A percentile compares a stretch with the other conserved stretches of the same genome.
Evolutionary conservation across 2,797 vertebrate genomes (phyloP).

Genomic region (Phoeniculus purpureus): DNA sequence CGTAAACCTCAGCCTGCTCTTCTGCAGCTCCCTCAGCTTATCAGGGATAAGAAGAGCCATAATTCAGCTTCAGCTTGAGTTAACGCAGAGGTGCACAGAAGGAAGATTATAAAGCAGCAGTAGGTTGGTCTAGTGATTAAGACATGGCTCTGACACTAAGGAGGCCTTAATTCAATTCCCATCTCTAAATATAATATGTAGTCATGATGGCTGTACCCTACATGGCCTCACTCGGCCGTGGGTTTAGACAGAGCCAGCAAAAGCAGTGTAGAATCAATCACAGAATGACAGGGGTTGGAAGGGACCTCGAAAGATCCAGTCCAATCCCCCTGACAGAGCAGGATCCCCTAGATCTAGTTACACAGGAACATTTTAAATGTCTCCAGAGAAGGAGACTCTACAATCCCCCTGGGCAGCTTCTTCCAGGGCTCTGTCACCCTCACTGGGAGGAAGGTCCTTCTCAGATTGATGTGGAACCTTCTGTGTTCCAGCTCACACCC

Average conservation of each 20-base stretch:
- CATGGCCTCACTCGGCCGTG: not conserved
- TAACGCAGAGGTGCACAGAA: not conserved
- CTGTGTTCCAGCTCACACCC: too few relatives aligned
- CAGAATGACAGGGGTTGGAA: too few relatives aligned
- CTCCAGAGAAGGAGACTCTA: too few relatives aligned
- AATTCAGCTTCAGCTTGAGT: constrained; percentile 8
- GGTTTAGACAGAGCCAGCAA: not conserved
- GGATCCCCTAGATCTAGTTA: too few relatives aligned
- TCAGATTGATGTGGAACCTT: too few relatives aligned
- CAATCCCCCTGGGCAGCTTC: too few relatives aligned
- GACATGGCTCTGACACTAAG: not conserved
- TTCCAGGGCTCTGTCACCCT: too few relatives aligned
- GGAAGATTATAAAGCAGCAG: not conserved
- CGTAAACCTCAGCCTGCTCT: not conserved
- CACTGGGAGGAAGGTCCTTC: too few relatives aligned
- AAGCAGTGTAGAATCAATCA: not conserved
- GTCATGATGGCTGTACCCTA: rapidly evolving
- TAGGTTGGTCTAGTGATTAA: not conserved
- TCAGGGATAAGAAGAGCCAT: not conserved
- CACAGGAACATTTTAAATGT: too few relatives aligned
- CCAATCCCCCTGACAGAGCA: too few relatives aligned
- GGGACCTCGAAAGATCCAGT: too few relatives aligned
- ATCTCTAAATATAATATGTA: not conserved
- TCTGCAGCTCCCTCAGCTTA: not conserved
- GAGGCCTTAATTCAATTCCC: not conserved